These are phyloP conservation scores for Lycocorax pyrrhopterus DNA, from an alignment of 2,113 vertebrate species.

Conservation along the genomic window DNA sequence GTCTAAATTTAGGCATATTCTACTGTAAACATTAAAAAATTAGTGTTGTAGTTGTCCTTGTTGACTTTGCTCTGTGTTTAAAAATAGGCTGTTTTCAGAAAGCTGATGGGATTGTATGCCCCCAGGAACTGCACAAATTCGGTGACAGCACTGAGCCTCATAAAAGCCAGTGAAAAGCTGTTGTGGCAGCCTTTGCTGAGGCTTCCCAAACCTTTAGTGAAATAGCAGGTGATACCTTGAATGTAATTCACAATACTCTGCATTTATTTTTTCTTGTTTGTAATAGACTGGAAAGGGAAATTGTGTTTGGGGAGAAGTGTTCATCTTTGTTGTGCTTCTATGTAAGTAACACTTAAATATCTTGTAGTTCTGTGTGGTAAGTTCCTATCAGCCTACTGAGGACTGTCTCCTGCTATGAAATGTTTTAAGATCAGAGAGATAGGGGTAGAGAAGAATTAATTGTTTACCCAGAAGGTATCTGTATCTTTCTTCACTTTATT, in stretches of 20 bases:
- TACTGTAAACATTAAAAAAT: neutral
- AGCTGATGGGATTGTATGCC: neutral
- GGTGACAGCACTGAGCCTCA: neutral
- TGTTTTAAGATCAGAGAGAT: neutral
- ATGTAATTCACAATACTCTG: neutral
- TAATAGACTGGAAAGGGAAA: neutral
- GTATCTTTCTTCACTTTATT: neutral
- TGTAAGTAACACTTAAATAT: neutral
- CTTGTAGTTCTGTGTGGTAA: neutral
- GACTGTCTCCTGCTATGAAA: neutral
- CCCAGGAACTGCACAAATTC: neutral
- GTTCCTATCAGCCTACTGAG: neutral
- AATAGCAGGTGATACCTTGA: neutral
- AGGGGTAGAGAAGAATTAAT: neutral
- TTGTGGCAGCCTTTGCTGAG: neutral
- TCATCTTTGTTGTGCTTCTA: neutral
- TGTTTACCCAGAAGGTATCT: neutral
- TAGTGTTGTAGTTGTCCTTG: neutral
- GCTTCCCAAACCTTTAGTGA: neutral
- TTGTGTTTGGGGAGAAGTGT: neutral
- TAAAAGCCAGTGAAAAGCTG: neutral
- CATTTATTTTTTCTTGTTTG: neutral
- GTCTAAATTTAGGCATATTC: neutral
- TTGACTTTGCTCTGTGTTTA: conserved; percentile 8
- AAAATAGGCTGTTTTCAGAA: conserved; percentile 32